These are phyloP conservation scores for Pelmatolapia mariae DNA, from an alignment of 2,113 vertebrate genomes.

Conservation along the genomic window DNA sequence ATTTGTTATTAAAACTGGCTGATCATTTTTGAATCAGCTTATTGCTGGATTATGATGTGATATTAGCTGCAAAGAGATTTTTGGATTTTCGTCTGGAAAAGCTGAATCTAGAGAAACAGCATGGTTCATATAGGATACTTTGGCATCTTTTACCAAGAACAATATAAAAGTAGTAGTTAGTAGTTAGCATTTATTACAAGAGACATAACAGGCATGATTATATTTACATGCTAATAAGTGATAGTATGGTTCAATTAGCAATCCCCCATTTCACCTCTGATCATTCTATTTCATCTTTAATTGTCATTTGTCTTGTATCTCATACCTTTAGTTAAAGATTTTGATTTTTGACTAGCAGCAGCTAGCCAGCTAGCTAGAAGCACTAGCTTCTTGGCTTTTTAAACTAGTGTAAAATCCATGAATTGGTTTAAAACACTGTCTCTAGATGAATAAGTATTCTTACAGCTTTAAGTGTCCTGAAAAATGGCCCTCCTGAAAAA, in stretches of 20 bases:
- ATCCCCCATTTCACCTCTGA: background rate
- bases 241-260: background rate
- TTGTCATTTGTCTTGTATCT: background rate
- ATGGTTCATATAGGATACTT: fast-evolving
- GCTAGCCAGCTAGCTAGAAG: background rate
- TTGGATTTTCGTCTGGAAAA: background rate
- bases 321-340: background rate
- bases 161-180: background rate
- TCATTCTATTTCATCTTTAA: background rate
- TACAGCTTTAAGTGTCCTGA: background rate
- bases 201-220: fast-evolving
- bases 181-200: background rate
- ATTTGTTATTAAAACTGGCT: background rate
- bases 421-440: background rate
- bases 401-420: background rate
- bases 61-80: background rate
- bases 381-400: background rate
- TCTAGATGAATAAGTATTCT: background rate
- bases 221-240: background rate
- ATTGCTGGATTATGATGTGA: fast-evolving
- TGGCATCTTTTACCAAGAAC: background rate
- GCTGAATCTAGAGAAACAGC: background rate
- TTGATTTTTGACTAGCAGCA: background rate
- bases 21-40: background rate
- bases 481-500: fast-evolving